These are phyloP conservation scores for Hycleus cichorii DNA, from an alignment of 1,140 invertebrate genomes.

Conservation along the genomic window DNA sequence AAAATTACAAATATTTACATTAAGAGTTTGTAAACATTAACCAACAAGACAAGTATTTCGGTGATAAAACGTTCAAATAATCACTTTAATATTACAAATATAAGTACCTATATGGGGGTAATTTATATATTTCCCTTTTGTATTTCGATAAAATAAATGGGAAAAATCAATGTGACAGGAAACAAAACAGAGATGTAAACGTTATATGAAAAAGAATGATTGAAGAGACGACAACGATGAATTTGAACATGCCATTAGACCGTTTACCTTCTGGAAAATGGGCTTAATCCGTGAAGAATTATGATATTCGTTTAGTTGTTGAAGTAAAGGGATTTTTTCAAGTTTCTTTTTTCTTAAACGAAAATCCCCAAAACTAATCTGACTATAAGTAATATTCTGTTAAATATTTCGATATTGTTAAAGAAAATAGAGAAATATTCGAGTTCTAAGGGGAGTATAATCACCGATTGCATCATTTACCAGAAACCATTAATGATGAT, in stretches of 20 bases:
- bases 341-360: too few species aligned
- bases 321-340: too few species aligned
- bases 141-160: too few species aligned
- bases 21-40: conserved; percentile 3
- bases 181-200: too few species aligned
- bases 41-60: conserved; percentile 6
- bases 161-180: too few species aligned
- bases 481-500: conserved; percentile 9
- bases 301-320: conserved; percentile 6
- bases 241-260: conserved; percentile 14
- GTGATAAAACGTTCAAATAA: background rate
- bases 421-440: too few species aligned
- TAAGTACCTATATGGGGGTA: too few species aligned
- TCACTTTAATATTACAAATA: too few species aligned
- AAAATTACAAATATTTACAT: conserved; percentile 9
- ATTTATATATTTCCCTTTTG: too few species aligned
- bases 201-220: conserved; percentile 5
- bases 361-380: too few species aligned
- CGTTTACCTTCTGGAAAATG: conserved; percentile 14
- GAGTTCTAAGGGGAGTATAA: background rate
- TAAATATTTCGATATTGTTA: too few species aligned
- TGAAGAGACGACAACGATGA: conserved; percentile 5
- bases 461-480: conserved; percentile 5
- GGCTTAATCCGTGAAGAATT: conserved; percentile 10
- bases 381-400: too few species aligned